A percentile compares a stretch with the other conserved stretches of the same genome.
These are phyloP conservation scores for Hyles vespertilio DNA, from an alignment of 1,140 invertebrate species.

Conservation along the genomic window DNA sequence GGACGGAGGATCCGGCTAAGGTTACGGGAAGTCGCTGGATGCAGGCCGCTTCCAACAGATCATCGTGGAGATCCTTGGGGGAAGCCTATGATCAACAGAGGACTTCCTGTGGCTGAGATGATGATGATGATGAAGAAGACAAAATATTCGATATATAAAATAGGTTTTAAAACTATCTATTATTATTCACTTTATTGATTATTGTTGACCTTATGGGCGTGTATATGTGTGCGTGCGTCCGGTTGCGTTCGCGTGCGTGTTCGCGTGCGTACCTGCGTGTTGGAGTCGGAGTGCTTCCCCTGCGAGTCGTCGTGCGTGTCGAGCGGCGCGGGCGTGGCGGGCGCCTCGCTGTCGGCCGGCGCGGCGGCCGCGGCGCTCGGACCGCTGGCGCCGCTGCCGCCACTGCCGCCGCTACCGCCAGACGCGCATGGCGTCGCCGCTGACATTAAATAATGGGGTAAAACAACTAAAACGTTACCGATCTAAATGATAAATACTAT, in stretches of 20 bases:
- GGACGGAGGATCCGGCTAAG: no score
- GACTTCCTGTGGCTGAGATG: no score
- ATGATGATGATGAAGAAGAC: no score
- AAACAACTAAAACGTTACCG: no score
- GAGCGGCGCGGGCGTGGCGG: slow-evolving; percentile 47
- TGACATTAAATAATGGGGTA: no score
- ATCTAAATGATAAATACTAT: no score
- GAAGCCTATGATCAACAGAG: no score
- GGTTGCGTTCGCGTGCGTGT: not conserved
- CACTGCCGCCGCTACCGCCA: not conserved
- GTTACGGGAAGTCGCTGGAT: no score
- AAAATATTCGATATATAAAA: no score
- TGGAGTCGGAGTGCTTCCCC: slow-evolving; percentile 74
- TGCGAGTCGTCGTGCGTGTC: slow-evolving; percentile 73
- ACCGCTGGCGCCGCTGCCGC: slow-evolving; percentile 1
- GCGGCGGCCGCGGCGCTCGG: slow-evolving; percentile 14
- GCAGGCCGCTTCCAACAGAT: no score
- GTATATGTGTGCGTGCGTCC: not conserved
- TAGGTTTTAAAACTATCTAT: no score
- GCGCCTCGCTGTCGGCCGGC: slow-evolving; percentile 8
- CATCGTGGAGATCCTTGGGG: no score
- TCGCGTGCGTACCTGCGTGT: slow-evolving; percentile 62
- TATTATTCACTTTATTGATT: not conserved
- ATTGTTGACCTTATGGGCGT: not conserved
- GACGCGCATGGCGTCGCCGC: not conserved